These are phyloP conservation scores for Teleiodes luculella DNA, from an alignment of 2,888 invertebrate species.

Conservation along the genomic window DNA sequence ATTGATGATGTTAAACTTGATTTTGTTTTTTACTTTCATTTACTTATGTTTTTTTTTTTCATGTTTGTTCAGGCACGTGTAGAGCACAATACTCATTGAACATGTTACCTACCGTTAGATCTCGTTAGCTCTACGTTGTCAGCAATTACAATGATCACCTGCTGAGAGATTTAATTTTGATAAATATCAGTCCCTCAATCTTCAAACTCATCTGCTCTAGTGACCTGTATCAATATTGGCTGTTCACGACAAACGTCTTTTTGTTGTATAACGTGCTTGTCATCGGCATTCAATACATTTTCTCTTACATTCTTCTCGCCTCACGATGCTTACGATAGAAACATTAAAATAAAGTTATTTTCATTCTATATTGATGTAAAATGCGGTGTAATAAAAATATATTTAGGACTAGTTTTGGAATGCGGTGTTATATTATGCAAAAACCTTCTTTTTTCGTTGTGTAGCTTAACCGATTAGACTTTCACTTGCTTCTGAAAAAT, in stretches of 20 bases:
- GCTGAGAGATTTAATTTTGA: slow-evolving; percentile 67
- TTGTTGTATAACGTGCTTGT: slow-evolving; percentile 32
- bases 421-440: no score
- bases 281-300: slow-evolving; percentile 33
- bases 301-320: not conserved
- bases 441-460: slow-evolving; percentile 31
- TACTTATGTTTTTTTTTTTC: not conserved
- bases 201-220: slow-evolving; percentile 53
- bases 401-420: no score
- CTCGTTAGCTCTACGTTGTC: slow-evolving; percentile 33
- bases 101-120: slow-evolving; percentile 22
- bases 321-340: not conserved
- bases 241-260: slow-evolving; percentile 49
- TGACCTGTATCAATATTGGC: slow-evolving; percentile 57
- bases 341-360: not conserved
- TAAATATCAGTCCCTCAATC: slow-evolving; percentile 55
- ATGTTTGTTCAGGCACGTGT: not conserved
- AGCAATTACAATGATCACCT: slow-evolving; percentile 53
- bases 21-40: not conserved
- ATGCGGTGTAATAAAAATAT: no score
- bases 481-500: not conserved
- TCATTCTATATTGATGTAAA: no score
- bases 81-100: slow-evolving; percentile 4
- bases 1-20: not conserved
- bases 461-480: slow-evolving; percentile 26